These are phyloP conservation scores for Marisa cornuarietis DNA, from an alignment of 1,140 invertebrate species.

Conservation along the genomic window DNA sequence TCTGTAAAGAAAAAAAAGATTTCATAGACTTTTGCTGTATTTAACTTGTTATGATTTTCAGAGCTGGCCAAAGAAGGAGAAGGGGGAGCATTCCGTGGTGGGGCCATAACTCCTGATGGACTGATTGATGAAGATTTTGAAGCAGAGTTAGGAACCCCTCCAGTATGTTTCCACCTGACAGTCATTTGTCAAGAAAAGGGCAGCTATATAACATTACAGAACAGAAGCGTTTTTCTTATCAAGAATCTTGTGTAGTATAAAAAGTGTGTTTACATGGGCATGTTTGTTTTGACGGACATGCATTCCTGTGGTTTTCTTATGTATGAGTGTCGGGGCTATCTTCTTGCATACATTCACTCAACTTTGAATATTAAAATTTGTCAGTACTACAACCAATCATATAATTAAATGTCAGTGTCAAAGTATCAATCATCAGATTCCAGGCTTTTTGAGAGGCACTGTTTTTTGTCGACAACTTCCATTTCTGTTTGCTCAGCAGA, in stretches of 20 bases:
- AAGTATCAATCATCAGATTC: no score
- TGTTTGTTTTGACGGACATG: not conserved
- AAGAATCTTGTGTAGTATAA: no score
- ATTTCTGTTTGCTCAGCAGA: no score
- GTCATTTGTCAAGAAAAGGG: not conserved
- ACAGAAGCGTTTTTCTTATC: not conserved
- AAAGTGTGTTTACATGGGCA: not conserved
- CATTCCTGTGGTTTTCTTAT: not conserved
- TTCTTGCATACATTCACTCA: no score
- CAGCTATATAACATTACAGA: not conserved
- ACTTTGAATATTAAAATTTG: no score
- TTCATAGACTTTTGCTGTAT: no score
- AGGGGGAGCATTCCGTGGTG: slow-evolving; percentile 70
- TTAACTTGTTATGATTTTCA: slow-evolving; percentile 23
- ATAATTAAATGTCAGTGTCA: no score
- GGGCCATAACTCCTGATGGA: slow-evolving; percentile 84
- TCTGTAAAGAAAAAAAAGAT: no score
- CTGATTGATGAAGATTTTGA: slow-evolving; percentile 94
- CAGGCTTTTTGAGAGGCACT: no score
- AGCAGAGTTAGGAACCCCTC: slow-evolving; percentile 80
- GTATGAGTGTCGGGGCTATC: no score
- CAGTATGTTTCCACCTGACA: slow-evolving; percentile 36
- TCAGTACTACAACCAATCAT: no score
- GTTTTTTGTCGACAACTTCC: no score
- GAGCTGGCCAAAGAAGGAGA: slow-evolving; percentile 68